A percentile compares a stretch with the other conserved stretches of the same genome.
phyloP scores from a whole-genome alignment of 2,797 vertebrate species.

The Gouania willdenowi region DNA sequence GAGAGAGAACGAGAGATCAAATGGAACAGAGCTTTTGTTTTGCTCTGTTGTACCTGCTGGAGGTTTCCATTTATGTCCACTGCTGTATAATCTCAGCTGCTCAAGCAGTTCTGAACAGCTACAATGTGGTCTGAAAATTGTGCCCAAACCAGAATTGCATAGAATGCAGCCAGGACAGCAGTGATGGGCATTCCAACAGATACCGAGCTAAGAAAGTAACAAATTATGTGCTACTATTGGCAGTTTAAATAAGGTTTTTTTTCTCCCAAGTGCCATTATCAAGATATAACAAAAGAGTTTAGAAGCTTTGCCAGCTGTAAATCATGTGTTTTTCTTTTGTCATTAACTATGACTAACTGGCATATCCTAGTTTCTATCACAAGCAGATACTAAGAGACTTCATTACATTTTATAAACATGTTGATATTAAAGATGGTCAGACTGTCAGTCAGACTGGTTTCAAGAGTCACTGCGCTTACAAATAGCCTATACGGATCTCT shows the following conservation, averaged over 20 bases:
- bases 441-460: conserved; percentile 18
- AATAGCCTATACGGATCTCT: too few species aligned
- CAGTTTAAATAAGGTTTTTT: too few species aligned
- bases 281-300: too few species aligned
- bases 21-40: conserved; percentile 52
- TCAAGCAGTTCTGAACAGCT: conserved; percentile 11
- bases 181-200: too few species aligned
- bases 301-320: too few species aligned
- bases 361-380: conserved; percentile 8
- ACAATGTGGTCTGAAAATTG: conserved; percentile 6
- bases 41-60: conserved; percentile 44
- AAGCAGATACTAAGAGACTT: background rate
- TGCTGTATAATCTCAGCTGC: conserved; percentile 54
- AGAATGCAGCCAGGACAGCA: conserved; percentile 1
- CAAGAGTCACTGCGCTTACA: conserved; percentile 19
- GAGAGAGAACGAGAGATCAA: conserved; percentile 37
- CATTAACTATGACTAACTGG: conserved; percentile 23
- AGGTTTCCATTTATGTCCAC: conserved; percentile 34
- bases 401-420: conserved; percentile 17
- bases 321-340: conserved; percentile 15
- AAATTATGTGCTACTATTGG: too few species aligned
- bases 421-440: conserved; percentile 29
- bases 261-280: too few species aligned
- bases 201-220: too few species aligned
- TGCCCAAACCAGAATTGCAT: conserved; percentile 10